Percentiles rank a stretch among this genome's conserved stretches.
Evolutionary conservation across 2,113 vertebrate species (phyloP).

Genomic region (Sinocyclocheilus grahami): DNA sequence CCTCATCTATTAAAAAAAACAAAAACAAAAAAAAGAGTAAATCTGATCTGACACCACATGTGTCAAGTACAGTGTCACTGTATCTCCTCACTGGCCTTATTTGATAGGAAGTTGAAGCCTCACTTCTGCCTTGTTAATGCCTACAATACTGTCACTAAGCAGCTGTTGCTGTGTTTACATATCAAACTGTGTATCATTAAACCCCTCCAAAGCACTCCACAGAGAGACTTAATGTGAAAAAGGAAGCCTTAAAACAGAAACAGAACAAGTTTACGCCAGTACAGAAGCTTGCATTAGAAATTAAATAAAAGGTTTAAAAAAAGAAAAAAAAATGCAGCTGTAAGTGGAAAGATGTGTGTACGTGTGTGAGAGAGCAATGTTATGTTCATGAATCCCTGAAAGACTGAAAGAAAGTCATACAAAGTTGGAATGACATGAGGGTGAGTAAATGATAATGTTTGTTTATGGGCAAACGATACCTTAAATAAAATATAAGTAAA

Average conservation of each 20-base stretch:
- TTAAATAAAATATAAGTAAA: neutral
- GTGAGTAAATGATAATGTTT: neutral
- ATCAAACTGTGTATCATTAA: slow-evolving; percentile 33
- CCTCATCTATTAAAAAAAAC: too few species aligned
- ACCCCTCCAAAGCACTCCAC: neutral
- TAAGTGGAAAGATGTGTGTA: neutral
- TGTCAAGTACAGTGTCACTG: neutral
- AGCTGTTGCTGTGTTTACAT: slow-evolving; percentile 33
- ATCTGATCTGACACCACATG: neutral
- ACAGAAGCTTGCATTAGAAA: slow-evolving; percentile 28
- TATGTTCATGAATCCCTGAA: neutral
- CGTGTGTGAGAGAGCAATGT: neutral
- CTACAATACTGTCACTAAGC: neutral
- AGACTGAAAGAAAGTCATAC: neutral
- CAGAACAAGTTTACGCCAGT: neutral
- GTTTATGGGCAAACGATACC: neutral
- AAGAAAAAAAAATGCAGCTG: neutral
- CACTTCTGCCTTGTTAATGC: too few species aligned
- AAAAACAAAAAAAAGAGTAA: neutral
- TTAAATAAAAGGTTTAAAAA: slow-evolving; percentile 38
- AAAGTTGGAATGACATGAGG: too few species aligned
- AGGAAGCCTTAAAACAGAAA: slow-evolving; percentile 15
- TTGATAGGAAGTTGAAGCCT: neutral
- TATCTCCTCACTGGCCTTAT: neutral
- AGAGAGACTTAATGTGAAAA: slow-evolving; percentile 11